Evolutionary conservation across 2,888 invertebrate genomes (phyloP), one percentile per base, ranked within the genome.

Genomic region (Eurois occulta): DNA sequence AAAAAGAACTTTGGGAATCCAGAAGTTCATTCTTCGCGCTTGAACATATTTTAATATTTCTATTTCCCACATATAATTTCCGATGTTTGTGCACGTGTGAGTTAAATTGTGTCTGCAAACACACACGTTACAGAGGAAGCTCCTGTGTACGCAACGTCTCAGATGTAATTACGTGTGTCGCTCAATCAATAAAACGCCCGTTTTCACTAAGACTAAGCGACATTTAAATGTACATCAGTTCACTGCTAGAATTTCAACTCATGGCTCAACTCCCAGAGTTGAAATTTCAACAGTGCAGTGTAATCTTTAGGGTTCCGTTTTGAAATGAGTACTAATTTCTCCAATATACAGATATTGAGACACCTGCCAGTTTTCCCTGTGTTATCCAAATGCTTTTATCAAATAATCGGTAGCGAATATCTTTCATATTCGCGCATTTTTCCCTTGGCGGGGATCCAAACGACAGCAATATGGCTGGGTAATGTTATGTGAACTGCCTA

Each of bases 351-450:
- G 28, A 43, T 10, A 75, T 64, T 38, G 52, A 64, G 58, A 60
- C 80, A 80, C 75, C 75, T 80, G 65, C 43, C 75, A 70, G 28
- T 66, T 66, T 60, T 43, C 66, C 8, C 16, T 16, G 24, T 71
- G 55, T 73, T 81, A 81, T 69, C 32, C n/a, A 43, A 77, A 60
- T 21, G 62, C 28, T 80, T 80, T 68, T 69, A 72, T 81, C 77
- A 72, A 81, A 81, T 65, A 81, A 78, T 81, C 64, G 24, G 62
- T 72, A n/a, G 32, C n/a, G 41, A 75, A 73, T 64, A 68, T 83
- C 73, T 74, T 85, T 86, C 70, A 86, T 75, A 68, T 89, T 83
- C 65, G 52, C 38, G 52, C 75, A 66, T 60, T 79, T 82, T 82
- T 48, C 32, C n/a, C 18, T 43, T 83, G 83, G 83, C 80, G 38